Base-by-base conservation (phyloP, 2,888 invertebrate species). In the Trichogramma dendrolimi region DNA sequence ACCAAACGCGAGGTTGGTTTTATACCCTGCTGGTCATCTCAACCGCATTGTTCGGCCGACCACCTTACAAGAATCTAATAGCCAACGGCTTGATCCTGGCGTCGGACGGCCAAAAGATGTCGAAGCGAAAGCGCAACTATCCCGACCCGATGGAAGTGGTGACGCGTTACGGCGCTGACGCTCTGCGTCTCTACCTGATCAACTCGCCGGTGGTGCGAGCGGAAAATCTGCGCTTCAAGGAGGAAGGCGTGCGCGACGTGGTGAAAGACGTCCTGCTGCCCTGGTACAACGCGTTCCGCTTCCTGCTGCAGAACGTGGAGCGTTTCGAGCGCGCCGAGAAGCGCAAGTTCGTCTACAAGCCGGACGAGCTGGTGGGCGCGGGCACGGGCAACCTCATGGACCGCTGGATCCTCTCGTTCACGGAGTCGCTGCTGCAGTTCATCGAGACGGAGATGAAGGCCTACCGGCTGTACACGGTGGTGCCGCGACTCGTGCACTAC, bases 21-120 rank as follows among this genome's bases (percentile, higher is more conserved):
- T 99, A 99, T 78, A 99, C 98, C 0, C 82, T 99, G n/a, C 83
- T 98, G 55, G 99, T 99, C 0, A 85, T 99, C 61, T 96, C 96
- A 0, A 98, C 98, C 0, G 92, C 95, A 5, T 82, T 99, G 8
- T 99, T 96, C 78, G 92, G 93, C 57, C 95, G 94, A 76, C 90
- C 99, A 0, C 98, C 99, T 0, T 99, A 96, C 80, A 97, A 97
- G 79, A 99, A 99, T 80, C 84, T 99, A 49, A 94, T 99, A 68
- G 95, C 91, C 14, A 98, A 96, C 79, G 99, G 99, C 2, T 83
- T 99, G 61, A 91, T 99, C 0, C 82, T 99, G 63, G 98, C 97
- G n/a, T 80, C 91, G 44, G 98, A 99, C 83, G 99, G 99, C 0
- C 95, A 96, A 77, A 99, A 99, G 81, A 99, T 99, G 99, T 97